Evolutionary conservation across 2,797 vertebrate genomes (phyloP).

Genomic region (Potorous gilbertii): DNA sequence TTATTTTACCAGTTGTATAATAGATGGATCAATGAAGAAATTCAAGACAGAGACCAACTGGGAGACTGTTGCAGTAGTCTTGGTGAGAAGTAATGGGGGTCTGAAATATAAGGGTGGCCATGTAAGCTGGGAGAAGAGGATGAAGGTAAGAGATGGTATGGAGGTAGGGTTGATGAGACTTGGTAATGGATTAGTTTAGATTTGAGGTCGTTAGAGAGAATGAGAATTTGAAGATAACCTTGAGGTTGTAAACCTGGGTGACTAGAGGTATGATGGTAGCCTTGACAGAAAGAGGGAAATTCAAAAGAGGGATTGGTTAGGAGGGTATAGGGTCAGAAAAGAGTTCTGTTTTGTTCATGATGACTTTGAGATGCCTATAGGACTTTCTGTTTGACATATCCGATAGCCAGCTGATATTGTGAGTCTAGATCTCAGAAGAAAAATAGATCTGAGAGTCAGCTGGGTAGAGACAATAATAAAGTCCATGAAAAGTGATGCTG

Average conservation of each 20-base stretch:
- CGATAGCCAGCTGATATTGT: neutral
- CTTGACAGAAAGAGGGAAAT: neutral
- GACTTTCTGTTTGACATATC: neutral
- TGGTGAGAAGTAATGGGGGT: neutral
- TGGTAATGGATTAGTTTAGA: neutral
- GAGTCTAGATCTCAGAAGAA: neutral
- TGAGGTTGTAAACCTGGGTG: neutral
- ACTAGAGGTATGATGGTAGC: neutral
- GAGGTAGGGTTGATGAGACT: neutral
- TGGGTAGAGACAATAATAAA: neutral
- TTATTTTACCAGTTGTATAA: neutral
- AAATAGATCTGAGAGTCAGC: neutral
- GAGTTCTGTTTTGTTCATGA: neutral
- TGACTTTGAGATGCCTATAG: neutral
- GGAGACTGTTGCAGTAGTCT: neutral
- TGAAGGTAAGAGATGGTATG: neutral
- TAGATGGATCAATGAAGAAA: neutral
- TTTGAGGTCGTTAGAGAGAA: neutral
- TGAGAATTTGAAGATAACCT: neutral
- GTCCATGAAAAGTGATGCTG: neutral
- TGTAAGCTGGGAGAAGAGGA: neutral
- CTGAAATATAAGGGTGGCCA: neutral
- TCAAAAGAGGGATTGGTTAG: neutral
- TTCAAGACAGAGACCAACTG: neutral
- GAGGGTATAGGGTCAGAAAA: neutral